Evolutionary conservation across 2,888 invertebrate genomes (phyloP), one percentile per base, ranked within the genome.

Genomic region (Pristionchus entomophagus): DNA sequence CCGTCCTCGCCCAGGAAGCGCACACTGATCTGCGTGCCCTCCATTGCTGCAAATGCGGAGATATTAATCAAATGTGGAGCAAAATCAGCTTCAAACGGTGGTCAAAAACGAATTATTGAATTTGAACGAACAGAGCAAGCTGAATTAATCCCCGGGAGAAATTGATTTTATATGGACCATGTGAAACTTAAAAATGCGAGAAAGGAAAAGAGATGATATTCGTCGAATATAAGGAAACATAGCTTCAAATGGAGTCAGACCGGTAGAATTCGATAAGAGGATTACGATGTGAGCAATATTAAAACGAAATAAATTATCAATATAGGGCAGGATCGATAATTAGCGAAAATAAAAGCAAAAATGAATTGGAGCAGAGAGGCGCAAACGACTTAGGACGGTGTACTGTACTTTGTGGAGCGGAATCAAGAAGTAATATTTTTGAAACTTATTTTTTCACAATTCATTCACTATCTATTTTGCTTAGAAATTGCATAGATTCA

Each of bases 1-100:
- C 88, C 89, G 82, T 89, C 89, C 84, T 91, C 91, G 19, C 89
- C 88, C 3, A 88, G 56, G 83, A 89, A 89, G 22, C 88, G 85
- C 45, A 85, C 59, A n/a, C 29, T 80, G 12, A 86, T n/a, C 22
- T 86, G 84, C 29, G 81, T 19, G 32, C 59, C 86, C 41, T 85
- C 83, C 65, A 84, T 82, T 19, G n/a, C 78, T 78, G 78, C n/a
- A 73, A 73, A 26, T 32, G 35, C 3, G 2, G 19, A 35, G 19
- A 35, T 38, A n/a, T n/a, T n/a, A n/a, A n/a, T n/a, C n/a, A n/a
- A n/a, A n/a, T n/a, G n/a, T n/a, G n/a, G n/a, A n/a, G n/a, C n/a
- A n/a, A n/a, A n/a, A n/a, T n/a, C n/a, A n/a, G n/a, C n/a, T n/a
- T n/a, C n/a, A n/a, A n/a, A n/a, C n/a, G n/a, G n/a, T n/a, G n/a